These are phyloP conservation scores for Baronia brevicornis DNA, from an alignment of 2,888 invertebrate genomes.

Conservation along the genomic window DNA sequence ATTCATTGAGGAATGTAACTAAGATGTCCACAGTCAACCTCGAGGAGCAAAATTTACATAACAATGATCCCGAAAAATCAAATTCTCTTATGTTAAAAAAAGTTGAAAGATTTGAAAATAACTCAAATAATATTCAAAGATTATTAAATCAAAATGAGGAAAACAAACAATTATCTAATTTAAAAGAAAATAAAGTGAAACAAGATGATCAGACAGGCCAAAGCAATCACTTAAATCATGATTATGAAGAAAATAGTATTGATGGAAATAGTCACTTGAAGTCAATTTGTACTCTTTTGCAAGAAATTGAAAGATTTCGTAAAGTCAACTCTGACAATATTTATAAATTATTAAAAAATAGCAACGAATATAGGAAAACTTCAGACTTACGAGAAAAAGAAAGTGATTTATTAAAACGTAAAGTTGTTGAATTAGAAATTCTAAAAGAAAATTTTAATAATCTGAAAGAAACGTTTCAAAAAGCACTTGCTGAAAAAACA, in stretches of 20 bases:
- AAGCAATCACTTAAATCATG: too few relatives aligned
- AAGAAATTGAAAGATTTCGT: constrained; percentile 40
- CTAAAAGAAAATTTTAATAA: constrained; percentile 29
- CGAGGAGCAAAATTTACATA: background rate
- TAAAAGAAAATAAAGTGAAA: too few relatives aligned
- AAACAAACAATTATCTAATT: too few relatives aligned
- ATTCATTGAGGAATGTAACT: background rate
- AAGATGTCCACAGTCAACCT: background rate
- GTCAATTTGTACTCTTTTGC: too few relatives aligned
- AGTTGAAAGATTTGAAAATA: too few relatives aligned
- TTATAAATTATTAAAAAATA: constrained; percentile 36
- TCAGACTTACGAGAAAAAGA: constrained; percentile 38
- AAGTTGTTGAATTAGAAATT: constrained; percentile 24
- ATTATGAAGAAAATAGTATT: too few relatives aligned
- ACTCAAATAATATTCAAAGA: too few relatives aligned
- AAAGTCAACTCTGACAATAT: constrained; percentile 35
- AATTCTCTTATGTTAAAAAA: too few relatives aligned
- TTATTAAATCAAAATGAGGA: too few relatives aligned
- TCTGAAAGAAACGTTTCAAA: constrained; percentile 30
- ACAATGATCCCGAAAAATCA: background rate
- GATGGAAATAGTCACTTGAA: too few relatives aligned
- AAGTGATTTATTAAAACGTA: constrained; percentile 36
- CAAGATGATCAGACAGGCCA: too few relatives aligned
- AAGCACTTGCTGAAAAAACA: constrained; percentile 25
- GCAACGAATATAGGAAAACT: constrained; percentile 31